Base-by-base conservation (phyloP, 1,140 invertebrate genomes). In the Agraylea sexmaculata region DNA sequence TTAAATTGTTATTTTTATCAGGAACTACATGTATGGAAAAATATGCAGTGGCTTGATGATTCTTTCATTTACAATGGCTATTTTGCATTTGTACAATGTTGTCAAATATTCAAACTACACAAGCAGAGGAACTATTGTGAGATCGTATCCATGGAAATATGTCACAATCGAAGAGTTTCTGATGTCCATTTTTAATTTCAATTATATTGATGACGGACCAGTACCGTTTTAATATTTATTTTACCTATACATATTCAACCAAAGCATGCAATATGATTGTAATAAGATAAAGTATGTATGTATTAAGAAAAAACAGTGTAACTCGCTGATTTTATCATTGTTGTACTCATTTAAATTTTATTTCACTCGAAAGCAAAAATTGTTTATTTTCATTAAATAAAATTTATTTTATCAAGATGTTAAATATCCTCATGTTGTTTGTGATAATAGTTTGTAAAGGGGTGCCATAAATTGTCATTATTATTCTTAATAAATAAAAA, bases 81-180 rank as follows among this genome's bases (percentile, higher is more conserved):
- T 25, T n/a, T 17, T 43, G 2, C 41, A 30, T 8, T 21, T 43
- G n/a, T 37, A 28, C 13, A 43, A 37, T 16, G 37, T 35, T 1
- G 32, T 43, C 34, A 43, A 37, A 20, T 43, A 43, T 21, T 43
- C 34, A 19, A 37, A 22, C 17, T 17, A 13, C 10, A 18, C 32
- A 11, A 19, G 19, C n/a, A 27, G 20, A 11, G 41, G 41, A 7
- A 25, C 25, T 11, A 6, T 22, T 5, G 34, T 43, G 3, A 33
- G 34, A 7, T 37, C 37, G n/a, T 43, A 37, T 30, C 41, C 41
- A 3, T 37, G 34, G 41, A 13, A 30, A 10, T 43, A 35, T 33
- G 32, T 37, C n/a, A 35, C 33, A 12, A 37, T 43, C 5, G 30
- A 43, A 12, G 41, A 43, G 27, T 16, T 43, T 7, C 1, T 43